Percentiles rank a stretch among this genome's conserved stretches.
phyloP scores from a whole-genome alignment of 2,797 vertebrate genomes.

The Acanthornis magna region DNA sequence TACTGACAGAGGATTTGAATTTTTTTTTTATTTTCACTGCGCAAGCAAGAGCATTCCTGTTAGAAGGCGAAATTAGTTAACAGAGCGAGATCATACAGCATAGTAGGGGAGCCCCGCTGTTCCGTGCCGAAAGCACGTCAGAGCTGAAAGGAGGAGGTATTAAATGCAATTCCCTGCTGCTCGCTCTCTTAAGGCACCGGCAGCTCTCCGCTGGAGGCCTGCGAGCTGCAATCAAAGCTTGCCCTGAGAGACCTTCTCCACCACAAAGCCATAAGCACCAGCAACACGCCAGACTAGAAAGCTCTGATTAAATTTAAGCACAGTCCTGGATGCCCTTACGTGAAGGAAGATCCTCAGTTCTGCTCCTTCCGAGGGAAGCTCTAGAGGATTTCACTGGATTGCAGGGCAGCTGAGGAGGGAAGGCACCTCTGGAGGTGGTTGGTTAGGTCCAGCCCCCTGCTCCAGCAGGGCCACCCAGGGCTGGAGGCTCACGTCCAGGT shows the following conservation, averaged over 20 bases:
- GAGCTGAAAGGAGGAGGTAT: slow-evolving; percentile 25
- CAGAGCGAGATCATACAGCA: background rate
- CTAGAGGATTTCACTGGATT: background rate
- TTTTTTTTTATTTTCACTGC: background rate
- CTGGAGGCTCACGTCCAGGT: rapidly evolving
- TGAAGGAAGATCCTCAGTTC: background rate
- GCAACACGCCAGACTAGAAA: background rate
- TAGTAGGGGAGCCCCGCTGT: slow-evolving; percentile 46
- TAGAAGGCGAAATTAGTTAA: slow-evolving; percentile 1
- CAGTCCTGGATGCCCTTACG: background rate
- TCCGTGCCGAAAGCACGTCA: slow-evolving; percentile 27
- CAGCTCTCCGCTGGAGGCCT: slow-evolving; percentile 34
- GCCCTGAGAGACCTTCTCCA: slow-evolving; percentile 19
- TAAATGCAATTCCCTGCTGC: slow-evolving; percentile 48
- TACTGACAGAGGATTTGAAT: background rate
- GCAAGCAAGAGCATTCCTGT: slow-evolving; percentile 1
- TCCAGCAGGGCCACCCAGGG: background rate
- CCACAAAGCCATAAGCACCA: background rate
- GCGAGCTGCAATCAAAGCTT: slow-evolving; percentile 31
- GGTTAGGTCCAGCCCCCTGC: background rate
- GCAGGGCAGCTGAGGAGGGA: rapidly evolving
- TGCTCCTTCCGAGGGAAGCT: background rate
- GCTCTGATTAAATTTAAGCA: background rate
- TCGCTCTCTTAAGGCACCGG: slow-evolving; percentile 10
- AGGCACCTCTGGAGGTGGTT: too few relatives aligned